Evolutionary conservation across 2,888 invertebrate genomes (phyloP).

Genomic region (Liopterus haemorrhoidalis): DNA sequence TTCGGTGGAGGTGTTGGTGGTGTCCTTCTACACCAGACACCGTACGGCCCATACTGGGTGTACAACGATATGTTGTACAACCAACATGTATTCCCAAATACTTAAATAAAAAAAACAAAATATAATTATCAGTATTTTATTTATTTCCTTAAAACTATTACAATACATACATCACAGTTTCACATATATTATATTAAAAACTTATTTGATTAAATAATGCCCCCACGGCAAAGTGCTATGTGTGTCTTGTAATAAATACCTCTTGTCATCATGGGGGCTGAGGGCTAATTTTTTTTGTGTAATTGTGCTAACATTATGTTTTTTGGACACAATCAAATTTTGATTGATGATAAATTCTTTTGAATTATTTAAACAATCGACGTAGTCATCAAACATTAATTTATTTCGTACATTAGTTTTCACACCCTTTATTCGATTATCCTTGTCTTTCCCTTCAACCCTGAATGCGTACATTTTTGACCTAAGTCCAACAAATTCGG

Average conservation of each 20-base stretch:
- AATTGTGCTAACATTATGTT: conserved; percentile 19
- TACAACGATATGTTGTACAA: no score
- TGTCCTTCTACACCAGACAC: no score
- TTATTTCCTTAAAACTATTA: no score
- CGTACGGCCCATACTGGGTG: no score
- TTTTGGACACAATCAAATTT: conserved; percentile 9
- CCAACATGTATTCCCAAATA: no score
- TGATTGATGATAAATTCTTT: not conserved
- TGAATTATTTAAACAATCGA: not conserved
- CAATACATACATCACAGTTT: no score
- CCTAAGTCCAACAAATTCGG: conserved; percentile 20
- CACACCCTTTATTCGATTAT: conserved; percentile 32
- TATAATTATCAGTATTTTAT: no score
- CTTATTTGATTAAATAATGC: conserved; percentile 38
- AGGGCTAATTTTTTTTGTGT: conserved; percentile 22
- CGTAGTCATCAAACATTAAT: conserved; percentile 8
- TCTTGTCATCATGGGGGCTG: conserved; percentile 34
- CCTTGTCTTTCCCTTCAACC: conserved; percentile 5
- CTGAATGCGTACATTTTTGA: conserved; percentile 18
- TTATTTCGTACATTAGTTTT: conserved; percentile 18
- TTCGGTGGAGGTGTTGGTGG: no score
- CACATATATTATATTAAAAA: not conserved
- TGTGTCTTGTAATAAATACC: conserved; percentile 38
- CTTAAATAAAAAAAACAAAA: no score
- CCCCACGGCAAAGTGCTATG: conserved; percentile 33